Percentiles rank a stretch among this genome's conserved stretches.
Conservation (phyloP, 2,113 vertebrate species). For the Hirundichthys speculiger region DNA sequence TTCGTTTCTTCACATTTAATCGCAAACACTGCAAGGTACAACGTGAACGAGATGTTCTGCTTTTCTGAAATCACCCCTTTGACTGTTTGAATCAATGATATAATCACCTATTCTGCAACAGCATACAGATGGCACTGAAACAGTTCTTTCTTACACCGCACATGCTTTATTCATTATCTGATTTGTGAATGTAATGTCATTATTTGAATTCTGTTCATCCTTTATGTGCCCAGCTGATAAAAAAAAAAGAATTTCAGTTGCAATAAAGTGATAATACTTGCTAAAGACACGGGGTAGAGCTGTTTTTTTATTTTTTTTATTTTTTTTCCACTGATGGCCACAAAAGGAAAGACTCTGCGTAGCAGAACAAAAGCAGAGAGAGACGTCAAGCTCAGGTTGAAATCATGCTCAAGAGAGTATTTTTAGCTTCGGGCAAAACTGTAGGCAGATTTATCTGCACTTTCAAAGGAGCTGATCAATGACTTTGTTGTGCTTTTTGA, state of each 20-base stretch:
- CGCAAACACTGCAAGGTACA: background rate
- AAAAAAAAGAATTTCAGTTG: background rate
- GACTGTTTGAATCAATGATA: background rate
- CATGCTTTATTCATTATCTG: background rate
- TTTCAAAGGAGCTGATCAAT: conserved; percentile 33
- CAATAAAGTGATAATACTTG: conserved; percentile 35
- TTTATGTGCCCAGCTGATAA: background rate
- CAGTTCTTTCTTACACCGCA: background rate
- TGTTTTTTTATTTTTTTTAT: background rate
- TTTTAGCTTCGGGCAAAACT: conserved; percentile 43
- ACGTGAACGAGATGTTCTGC: background rate
- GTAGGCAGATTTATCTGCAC: conserved; percentile 7
- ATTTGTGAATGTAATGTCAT: background rate
- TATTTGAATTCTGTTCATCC: background rate
- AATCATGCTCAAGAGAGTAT: conserved; percentile 18
- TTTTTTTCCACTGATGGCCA: conserved; percentile 29
- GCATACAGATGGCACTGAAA: background rate
- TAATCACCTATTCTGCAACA: conserved; percentile 12
- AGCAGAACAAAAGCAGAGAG: background rate
- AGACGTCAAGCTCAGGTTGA: conserved; percentile 2
- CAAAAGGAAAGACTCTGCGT: conserved; percentile 5
- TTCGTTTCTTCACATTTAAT: conserved; percentile 13
- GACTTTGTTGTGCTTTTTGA: conserved; percentile 5
- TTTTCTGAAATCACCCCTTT: conserved; percentile 1
- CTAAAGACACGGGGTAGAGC: conserved; percentile 1